Evolutionary conservation across 2,797 vertebrate species (phyloP), one percentile per base, ranked within the genome.

Genomic region (Tenualosa thibaudeaui): DNA sequence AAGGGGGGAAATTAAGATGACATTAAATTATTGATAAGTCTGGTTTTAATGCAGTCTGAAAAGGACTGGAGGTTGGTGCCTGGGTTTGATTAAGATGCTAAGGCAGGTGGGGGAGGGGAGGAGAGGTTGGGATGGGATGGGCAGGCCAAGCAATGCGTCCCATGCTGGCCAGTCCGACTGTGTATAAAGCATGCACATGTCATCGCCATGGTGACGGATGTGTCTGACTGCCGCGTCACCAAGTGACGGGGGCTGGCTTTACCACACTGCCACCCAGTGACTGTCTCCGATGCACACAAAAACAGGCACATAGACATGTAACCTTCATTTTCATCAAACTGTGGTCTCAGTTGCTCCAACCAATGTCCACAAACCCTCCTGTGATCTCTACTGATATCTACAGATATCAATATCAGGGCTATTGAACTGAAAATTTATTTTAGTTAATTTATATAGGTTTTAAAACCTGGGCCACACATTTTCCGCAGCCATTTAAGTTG

Each of bases 181-280:
- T 15, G 26, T 13, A 26, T 17, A 71, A 40, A 40, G 65, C 26
- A 15, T 37, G 65, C 65, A 3, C 26, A 51, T 62, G n/a, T 40
- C 31, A 71, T 71, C 65, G 10, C 12, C 65, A 71, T 37, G 65
- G 26, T 37, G 65, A 71, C 65, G 37, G 65, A 71, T 37, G 65
- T 26, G 26, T 68, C 62, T 31, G 62, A 68, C 3, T 68, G 10
- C 7, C 50, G 62, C 15, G 62, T 68, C 24, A 31, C 62, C 13
- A 37, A 37, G 65, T 15, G 31, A 90, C 88, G 85, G 84, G 60
- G 31, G 65, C 65, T 71, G 65, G 12, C 65, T 71, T 58, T 51
- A 60, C 88, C 86, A 90, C 81, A 89, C 85, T 90, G 89, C 88
- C 89, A 88, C 88, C 89, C 89, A 89, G 87, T 89, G 89, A 65